phyloP scores from a whole-genome alignment of 2,113 vertebrate genomes.

The human (Homo sapiens) region GRCh38 chr20:34171501-34172000 shows the following conservation, averaged over 20 bases:
- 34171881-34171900: background rate
- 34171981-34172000: constrained; percentile 42
- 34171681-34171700: no score
- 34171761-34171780: constrained; percentile 1
- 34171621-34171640: no score
- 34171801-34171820: background rate
- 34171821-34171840: background rate
- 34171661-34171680: no score
- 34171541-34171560: no score
- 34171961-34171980: background rate
- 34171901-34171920: constrained; percentile 13
- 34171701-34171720: no score
- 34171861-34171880: constrained; percentile 27
- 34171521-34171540: no score
- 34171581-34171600: no score
- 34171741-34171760: background rate
- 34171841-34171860: background rate
- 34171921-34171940: constrained; percentile 4
- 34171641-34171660: no score
- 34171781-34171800: background rate
- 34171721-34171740: no score
- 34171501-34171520: no score
- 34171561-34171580: no score
- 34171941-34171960: background rate
- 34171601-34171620: no score